phyloP scores from a whole-genome alignment of 2,888 invertebrate genomes.

The Metellina segmentata region DNA sequence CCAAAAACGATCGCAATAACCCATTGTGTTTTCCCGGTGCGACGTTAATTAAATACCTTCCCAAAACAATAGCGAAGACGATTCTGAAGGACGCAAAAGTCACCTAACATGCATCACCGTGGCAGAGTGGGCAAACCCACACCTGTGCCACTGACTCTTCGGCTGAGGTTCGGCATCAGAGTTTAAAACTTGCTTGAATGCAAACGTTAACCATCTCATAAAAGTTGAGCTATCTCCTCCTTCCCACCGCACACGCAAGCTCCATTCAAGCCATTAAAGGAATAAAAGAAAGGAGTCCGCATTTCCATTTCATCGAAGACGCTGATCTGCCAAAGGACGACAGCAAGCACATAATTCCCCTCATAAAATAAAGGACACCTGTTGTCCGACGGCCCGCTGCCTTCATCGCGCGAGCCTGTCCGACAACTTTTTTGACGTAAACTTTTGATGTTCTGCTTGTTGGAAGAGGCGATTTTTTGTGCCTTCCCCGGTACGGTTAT shows the following conservation, averaged over 20 bases:
- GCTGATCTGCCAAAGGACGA: slow-evolving; percentile 17
- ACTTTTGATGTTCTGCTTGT: slow-evolving; percentile 40
- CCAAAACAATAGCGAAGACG: too few relatives aligned
- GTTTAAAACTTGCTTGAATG: too few relatives aligned
- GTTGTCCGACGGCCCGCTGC: slow-evolving; percentile 48
- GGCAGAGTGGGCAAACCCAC: too few relatives aligned
- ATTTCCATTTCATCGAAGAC: neutral
- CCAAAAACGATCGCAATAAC: too few relatives aligned
- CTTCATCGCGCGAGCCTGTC: slow-evolving; percentile 47
- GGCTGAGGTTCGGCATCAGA: too few relatives aligned
- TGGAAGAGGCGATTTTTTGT: slow-evolving; percentile 18
- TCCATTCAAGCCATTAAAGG: neutral
- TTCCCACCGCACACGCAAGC: neutral
- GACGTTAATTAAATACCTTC: too few relatives aligned
- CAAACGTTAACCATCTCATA: too few relatives aligned
- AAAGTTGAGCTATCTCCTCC: neutral
- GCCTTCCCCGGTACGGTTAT: neutral
- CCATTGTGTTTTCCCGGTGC: too few relatives aligned
- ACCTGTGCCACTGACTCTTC: too few relatives aligned
- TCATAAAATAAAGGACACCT: slow-evolving; percentile 62
- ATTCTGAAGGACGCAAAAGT: too few relatives aligned
- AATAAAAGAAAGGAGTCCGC: neutral
- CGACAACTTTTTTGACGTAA: slow-evolving; percentile 62
- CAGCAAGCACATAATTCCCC: slow-evolving; percentile 53
- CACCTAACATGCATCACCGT: too few relatives aligned